Conservation (phyloP, 2,888 invertebrate species). For the Gisinianus flammeolus region DNA sequence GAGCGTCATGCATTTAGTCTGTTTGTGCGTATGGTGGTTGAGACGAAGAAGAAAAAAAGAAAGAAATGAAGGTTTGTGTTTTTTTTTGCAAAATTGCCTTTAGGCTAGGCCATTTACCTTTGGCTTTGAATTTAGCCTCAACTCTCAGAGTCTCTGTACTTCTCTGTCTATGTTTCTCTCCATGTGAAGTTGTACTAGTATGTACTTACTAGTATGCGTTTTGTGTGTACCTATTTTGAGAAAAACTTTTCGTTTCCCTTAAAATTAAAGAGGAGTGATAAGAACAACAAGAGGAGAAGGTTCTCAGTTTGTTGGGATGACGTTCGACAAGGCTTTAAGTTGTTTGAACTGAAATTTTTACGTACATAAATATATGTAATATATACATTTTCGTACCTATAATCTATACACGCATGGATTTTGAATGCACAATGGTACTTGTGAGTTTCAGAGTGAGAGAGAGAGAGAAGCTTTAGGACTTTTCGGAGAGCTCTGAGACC, state of each 20-base stretch:
- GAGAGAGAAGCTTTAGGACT: neutral
- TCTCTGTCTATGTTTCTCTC: neutral
- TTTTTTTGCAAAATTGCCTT: conserved; percentile 43
- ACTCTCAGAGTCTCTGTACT: neutral
- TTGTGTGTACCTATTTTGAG: conserved; percentile 35
- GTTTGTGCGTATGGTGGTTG: conserved; percentile 11
- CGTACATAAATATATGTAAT: too few relatives aligned
- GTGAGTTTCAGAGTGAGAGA: neutral
- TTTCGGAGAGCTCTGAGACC: too few relatives aligned
- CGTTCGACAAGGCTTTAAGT: too few relatives aligned
- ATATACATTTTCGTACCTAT: too few relatives aligned
- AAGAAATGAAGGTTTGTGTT: conserved; percentile 4
- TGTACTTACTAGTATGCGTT: neutral
- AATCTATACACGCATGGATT: too few relatives aligned
- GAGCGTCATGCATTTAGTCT: conserved; percentile 2
- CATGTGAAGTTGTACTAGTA: neutral
- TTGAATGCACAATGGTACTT: neutral
- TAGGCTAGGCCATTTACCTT: conserved; percentile 44
- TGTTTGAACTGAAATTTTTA: too few relatives aligned
- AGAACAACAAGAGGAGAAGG: neutral
- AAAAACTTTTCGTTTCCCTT: conserved; percentile 26
- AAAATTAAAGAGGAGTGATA: conserved; percentile 3
- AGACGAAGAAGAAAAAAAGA: neutral
- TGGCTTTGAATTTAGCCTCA: neutral
- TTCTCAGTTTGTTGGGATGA: too few relatives aligned